Evolutionary conservation across 2,888 invertebrate genomes (phyloP), one percentile per base, ranked within the genome.

Genomic region (Synanthedon formicaeformis): DNA sequence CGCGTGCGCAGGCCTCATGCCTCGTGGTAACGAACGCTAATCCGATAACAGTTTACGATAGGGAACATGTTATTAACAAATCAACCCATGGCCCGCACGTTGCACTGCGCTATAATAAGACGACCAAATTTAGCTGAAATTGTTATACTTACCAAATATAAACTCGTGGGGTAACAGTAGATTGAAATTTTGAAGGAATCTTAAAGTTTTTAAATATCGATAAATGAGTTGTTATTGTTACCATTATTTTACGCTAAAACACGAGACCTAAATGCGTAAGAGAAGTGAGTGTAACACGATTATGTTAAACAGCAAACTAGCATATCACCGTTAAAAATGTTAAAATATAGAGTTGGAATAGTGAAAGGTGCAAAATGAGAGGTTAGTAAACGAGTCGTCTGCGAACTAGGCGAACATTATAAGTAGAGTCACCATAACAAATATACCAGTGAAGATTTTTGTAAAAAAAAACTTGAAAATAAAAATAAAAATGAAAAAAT

Each of bases 331-430:
- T 45, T 45, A 45, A 45, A 45, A 45, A 13, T n/a, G 45, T 45
- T 45, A 45, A 45, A 45, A 45, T 45, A 45, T 45, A 45, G 45
- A 45, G 45, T 45, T 45, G 45, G n/a, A 12, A n/a, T 13, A 53
- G 60, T 55, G 59, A 61, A 60, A 60, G 58, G 59, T 57, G 60
- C 55, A 53, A 60, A 56, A 53, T 53, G 51, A 18, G 41, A 54
- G 27, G 40, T 49, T 45, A n/a, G 13, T 45, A 45, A 45, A 45
- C 45, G 13, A 13, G n/a, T 1, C 10, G 34, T 34, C 34, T 34
- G 34, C 34, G 34, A 34, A 34, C 34, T 34, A 34, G 34, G 34
- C 34, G 34, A 34, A 34, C 34, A 34, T 10, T 34, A 8, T 3
- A 34, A 34, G 34, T 34, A 34, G 27, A 34, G 34, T 34, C 34